Conservation (phyloP, 2,113 vertebrate species). For the Phalacrocorax pelagicus region DNA sequence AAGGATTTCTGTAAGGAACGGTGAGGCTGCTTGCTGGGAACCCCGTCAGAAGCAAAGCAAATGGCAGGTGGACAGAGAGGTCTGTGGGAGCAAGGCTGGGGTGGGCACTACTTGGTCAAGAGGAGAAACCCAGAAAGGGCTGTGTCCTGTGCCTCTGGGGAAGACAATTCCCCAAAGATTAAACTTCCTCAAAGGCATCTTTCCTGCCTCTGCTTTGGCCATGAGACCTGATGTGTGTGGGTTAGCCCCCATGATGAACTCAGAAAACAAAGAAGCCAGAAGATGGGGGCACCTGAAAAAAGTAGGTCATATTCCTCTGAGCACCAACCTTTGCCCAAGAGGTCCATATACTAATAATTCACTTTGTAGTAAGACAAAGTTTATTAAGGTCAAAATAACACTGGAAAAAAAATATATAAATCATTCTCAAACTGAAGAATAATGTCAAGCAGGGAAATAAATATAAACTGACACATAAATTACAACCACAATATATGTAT, state of each 20-base stretch:
- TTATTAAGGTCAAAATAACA: conserved; percentile 38
- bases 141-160: neutral
- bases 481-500: neutral
- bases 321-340: neutral
- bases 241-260: neutral
- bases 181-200: neutral
- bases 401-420: neutral
- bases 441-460: neutral
- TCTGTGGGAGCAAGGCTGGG: neutral
- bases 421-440: neutral
- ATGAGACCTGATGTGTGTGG: neutral
- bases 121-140: neutral
- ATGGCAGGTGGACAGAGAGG: neutral
- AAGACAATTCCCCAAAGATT: neutral
- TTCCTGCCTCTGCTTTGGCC: neutral
- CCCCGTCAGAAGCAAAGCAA: neutral
- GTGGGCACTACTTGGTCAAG: neutral
- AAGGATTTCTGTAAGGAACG: neutral
- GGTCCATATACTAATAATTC: neutral
- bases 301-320: neutral
- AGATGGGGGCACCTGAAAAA: neutral
- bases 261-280: neutral
- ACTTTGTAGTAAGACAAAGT: neutral
- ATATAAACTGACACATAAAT: conserved; percentile 31
- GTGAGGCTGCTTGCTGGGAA: neutral